Evolutionary conservation across 2,113 vertebrate genomes (phyloP), one percentile per base, ranked within the genome.

Genomic region (Sinocyclocheilus rhinocerous): DNA sequence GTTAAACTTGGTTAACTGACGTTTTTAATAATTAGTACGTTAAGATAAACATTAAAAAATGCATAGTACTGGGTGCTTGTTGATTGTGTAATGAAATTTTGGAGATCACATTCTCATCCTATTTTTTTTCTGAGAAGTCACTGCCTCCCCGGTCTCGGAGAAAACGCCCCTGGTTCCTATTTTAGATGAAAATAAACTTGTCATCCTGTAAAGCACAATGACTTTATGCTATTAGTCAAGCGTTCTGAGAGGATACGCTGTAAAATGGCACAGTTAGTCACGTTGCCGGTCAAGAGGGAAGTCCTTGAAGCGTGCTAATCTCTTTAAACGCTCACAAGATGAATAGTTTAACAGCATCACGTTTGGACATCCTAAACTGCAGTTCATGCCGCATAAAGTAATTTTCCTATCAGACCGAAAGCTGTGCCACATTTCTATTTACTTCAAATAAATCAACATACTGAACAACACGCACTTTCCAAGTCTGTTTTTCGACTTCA

Each of bases 261-360:
- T 33, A 61, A 79, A 79, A 79, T 20, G 26, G 55, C 55, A 39
- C 55, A 42, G 77, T 50, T 18, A 79, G 77, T 79, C 77, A 42
- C 55, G 57, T 81, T 57, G 39, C 73, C 42, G 80, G 85, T 86
- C 33, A 83, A 86, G 67, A 48, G 33, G 57, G 76, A 80, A 81
- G 65, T 73, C 67, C 61, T 83, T 83, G 39, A 77, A 76, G 45
- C 70, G n/a, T 45, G 26, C 57, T 81, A 79, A 82, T 29, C 78
- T 73, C 33, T 80, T 73, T 61, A 63, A 76, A 76, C 39, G 73
- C 70, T 63, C 72, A 39, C 55, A 73, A 26, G 22, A 65, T 42
- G 13, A 42, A 65, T 55, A 22, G 77, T 79, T 61, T 39, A 61
- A 36, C 55, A 79, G 77, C 55, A 61, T n/a, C 76, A 79, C 18